Conservation (phyloP, 2,113 vertebrate genomes). For the Epinephelus moara region DNA sequence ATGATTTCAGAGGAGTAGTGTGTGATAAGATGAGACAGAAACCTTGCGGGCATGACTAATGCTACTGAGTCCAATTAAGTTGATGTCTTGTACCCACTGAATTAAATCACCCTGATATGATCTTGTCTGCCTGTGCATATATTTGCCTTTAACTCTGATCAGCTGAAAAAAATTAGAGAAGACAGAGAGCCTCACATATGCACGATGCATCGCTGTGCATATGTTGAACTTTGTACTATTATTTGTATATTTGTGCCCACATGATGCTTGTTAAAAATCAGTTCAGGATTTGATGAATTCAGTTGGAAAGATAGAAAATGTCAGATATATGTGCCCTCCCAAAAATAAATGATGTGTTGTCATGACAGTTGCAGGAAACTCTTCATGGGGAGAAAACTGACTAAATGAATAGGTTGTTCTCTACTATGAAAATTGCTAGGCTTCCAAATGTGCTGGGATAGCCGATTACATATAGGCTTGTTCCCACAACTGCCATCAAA, state of each 20-base stretch:
- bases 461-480: slow-evolving; percentile 13
- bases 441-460: slow-evolving; percentile 39
- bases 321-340: not conserved
- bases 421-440: slow-evolving; percentile 23
- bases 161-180: slow-evolving; percentile 56
- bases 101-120: slow-evolving; percentile 75
- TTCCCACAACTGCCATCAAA: slow-evolving; percentile 50
- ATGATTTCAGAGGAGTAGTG: slow-evolving; percentile 60
- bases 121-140: slow-evolving; percentile 71
- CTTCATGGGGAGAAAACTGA: slow-evolving; percentile 4
- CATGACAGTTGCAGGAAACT: slow-evolving; percentile 1
- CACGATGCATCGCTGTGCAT: slow-evolving; percentile 12
- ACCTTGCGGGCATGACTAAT: slow-evolving; percentile 77
- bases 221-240: slow-evolving; percentile 4
- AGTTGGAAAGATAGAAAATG: not conserved
- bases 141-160: slow-evolving; percentile 68
- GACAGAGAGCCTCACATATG: slow-evolving; percentile 4
- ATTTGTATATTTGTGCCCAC: slow-evolving; percentile 7
- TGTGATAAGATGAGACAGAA: slow-evolving; percentile 68
- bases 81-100: slow-evolving; percentile 68
- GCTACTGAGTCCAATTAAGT: slow-evolving; percentile 77
- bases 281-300: slow-evolving; percentile 31
- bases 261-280: slow-evolving; percentile 24
- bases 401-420: slow-evolving; percentile 25
- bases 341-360: slow-evolving; percentile 17